Evolutionary conservation across 2,113 vertebrate species (phyloP).

Genomic region (Seriola quinqueradiata): DNA sequence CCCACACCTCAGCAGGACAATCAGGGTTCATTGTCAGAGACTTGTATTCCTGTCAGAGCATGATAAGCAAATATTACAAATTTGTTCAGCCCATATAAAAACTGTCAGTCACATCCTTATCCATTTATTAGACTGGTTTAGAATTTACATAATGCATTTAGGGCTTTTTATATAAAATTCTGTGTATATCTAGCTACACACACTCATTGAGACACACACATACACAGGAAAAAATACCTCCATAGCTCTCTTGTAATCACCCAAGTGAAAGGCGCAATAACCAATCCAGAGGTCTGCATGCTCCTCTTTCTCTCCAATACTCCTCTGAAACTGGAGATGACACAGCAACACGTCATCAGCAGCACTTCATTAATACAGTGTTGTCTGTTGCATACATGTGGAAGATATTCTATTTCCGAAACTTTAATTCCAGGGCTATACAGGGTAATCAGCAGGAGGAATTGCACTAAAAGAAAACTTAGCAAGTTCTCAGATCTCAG

Average conservation of each 20-base stretch:
- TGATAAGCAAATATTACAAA: constrained; percentile 13
- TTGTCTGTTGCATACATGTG: neutral
- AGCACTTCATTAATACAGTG: constrained; percentile 12
- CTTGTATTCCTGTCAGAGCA: constrained; percentile 90
- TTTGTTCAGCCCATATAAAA: neutral
- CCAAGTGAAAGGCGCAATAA: constrained; percentile 95
- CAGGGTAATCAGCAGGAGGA: neutral
- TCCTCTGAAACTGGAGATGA: constrained; percentile 90
- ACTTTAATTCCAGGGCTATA: constrained; percentile 1
- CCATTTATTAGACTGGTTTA: neutral
- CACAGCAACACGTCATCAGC: constrained; percentile 35
- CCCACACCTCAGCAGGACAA: constrained; percentile 92
- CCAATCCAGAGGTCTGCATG: constrained; percentile 92
- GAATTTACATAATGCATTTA: neutral
- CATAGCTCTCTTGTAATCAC: constrained; percentile 94
- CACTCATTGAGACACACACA: constrained; percentile 3
- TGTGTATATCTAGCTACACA: neutral
- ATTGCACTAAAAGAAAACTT: neutral
- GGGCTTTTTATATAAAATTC: neutral
- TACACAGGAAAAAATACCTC: constrained; percentile 84
- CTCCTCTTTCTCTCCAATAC: constrained; percentile 89
- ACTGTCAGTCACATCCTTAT: neutral
- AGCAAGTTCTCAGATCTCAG: neutral
- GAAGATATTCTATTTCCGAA: neutral
- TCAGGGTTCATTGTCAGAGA: constrained; percentile 83